Evolutionary conservation across 2,888 invertebrate species (phyloP), one percentile per base, ranked within the genome.

Genomic region (Mycalesis mineus): DNA sequence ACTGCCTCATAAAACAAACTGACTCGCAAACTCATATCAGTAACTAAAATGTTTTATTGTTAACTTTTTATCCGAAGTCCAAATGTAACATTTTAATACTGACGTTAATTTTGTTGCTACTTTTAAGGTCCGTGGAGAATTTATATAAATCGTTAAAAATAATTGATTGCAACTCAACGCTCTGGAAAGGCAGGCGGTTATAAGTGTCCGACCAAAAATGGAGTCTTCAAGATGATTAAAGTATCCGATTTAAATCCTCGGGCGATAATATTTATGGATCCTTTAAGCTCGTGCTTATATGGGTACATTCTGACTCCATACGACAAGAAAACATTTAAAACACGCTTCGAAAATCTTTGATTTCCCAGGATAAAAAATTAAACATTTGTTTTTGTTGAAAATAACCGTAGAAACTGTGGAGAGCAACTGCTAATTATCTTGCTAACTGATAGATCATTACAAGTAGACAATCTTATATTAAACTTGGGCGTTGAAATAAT

Each of bases 81-180:
- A 14, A 29, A 31, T 45, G 14, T 31, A 29, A 14, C 45, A 29
- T 28, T 31, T 31, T 45, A 45, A 31, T 45, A 45, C 28, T 28
- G 28, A 50, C 22, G 2, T 13, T 13, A 29, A 51, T 37, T 37
- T 11, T 40, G 36, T 36, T 29, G n/a, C n/a, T 6, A 31, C 50
- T 39, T 39, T 44, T 45, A 44, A 39, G 50, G 56, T 15, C 6
- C 37, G 56, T 29, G 44, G 29, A 36, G 14, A 51, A 51, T 56
- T 31, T 22, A 45, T 50, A 58, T 58, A 41, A 58, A 58, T 41
- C 50, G 45, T 55, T 58, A 41, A 55, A 52, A 57, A 55, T 58
- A 55, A 55, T 58, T 54, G 39, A 53, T 50, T n/a, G 37, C 48
- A 50, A 8, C 36, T 41, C 15, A 28, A 28, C n/a, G 39, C 15